Evolutionary conservation across 2,113 vertebrate species (phyloP).

Genomic region (Colistium nudipinnis): DNA sequence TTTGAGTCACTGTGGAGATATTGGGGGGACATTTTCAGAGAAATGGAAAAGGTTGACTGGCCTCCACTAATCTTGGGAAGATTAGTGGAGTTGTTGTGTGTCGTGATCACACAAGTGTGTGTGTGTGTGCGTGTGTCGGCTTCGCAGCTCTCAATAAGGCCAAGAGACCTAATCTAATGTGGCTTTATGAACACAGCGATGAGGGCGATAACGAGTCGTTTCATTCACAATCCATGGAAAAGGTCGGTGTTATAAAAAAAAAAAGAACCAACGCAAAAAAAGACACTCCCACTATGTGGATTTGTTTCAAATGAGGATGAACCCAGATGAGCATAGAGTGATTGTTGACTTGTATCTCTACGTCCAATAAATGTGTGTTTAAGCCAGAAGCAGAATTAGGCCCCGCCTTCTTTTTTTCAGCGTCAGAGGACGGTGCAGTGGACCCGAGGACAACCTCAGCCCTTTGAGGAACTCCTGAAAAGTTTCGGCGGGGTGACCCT

Average conservation of each 20-base stretch:
- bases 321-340: too few species aligned
- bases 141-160: too few species aligned
- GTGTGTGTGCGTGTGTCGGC: too few species aligned
- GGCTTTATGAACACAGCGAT: neutral
- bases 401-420: too few species aligned
- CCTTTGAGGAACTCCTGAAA: conserved; percentile 8
- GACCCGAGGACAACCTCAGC: conserved; percentile 16
- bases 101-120: neutral
- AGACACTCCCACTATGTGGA: too few species aligned
- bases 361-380: too few species aligned
- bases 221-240: too few species aligned
- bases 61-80: neutral
- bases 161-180: neutral
- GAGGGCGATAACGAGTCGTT: neutral
- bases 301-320: too few species aligned
- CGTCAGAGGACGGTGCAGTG: neutral
- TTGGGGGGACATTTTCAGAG: neutral
- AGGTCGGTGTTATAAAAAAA: too few species aligned
- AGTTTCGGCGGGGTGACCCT: conserved; percentile 19
- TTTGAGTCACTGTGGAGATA: neutral
- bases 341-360: too few species aligned
- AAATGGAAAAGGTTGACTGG: neutral
- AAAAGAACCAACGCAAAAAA: too few species aligned
- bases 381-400: too few species aligned
- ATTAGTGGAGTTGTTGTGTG: neutral